Evolutionary conservation across 1,140 invertebrate species (phyloP).

Genomic region (Brachionus rubens): DNA sequence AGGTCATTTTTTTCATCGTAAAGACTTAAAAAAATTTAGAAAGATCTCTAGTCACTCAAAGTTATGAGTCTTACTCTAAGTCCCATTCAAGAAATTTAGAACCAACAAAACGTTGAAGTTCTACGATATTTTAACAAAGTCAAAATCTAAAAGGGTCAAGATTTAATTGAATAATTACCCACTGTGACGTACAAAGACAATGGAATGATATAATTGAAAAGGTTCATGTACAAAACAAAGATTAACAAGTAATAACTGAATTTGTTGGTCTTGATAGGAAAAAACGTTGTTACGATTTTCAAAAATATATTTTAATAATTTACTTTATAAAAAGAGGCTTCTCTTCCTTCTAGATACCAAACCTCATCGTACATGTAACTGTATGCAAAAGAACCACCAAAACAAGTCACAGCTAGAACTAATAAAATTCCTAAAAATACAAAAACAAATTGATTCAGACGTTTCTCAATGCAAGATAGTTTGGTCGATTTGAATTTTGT

Average conservation of each 20-base stretch:
- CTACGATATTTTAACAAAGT: no score
- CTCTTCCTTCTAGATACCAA: slow-evolving; percentile 36
- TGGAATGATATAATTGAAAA: slow-evolving; percentile 40
- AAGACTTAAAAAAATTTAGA: slow-evolving; percentile 66
- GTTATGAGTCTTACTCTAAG: background rate
- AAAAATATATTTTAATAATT: slow-evolving; percentile 71
- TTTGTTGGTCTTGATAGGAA: slow-evolving; percentile 74
- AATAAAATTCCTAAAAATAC: slow-evolving; percentile 80
- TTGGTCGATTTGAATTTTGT: slow-evolving; percentile 73
- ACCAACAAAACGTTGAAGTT: slow-evolving; percentile 39
- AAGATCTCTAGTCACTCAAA: no score
- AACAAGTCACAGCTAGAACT: slow-evolving; percentile 32
- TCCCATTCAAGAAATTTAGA: slow-evolving; percentile 46
- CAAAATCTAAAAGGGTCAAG: no score
- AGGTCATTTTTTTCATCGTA: slow-evolving; percentile 81
- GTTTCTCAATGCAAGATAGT: slow-evolving; percentile 72
- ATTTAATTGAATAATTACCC: slow-evolving; percentile 79
- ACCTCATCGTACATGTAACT: slow-evolving; percentile 7
- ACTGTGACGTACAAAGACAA: slow-evolving; percentile 41
- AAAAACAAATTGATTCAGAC: slow-evolving; percentile 62
- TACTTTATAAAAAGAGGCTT: slow-evolving; percentile 63
- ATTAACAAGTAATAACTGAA: background rate
- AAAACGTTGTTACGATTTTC: slow-evolving; percentile 76
- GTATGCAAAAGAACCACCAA: slow-evolving; percentile 33
- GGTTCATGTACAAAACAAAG: slow-evolving; percentile 13